Evolutionary conservation across 2,113 vertebrate genomes (phyloP).

Genomic region (Odontesthes bonariensis): DNA sequence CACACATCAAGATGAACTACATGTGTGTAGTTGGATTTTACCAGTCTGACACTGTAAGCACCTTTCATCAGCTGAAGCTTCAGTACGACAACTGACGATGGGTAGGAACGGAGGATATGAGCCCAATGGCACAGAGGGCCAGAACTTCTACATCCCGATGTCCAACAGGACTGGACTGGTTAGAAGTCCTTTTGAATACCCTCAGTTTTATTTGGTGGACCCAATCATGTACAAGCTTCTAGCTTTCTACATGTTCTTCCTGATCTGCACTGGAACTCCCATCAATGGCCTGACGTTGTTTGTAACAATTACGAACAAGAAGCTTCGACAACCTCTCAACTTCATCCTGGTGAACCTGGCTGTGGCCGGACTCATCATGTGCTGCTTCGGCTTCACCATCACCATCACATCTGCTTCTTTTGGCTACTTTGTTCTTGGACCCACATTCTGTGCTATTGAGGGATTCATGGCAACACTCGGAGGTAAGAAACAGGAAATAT

Average conservation of each 20-base stretch:
- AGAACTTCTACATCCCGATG: constrained; percentile 89
- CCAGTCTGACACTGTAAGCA: background rate
- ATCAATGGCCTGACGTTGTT: constrained; percentile 86
- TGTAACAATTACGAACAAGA: constrained; percentile 87
- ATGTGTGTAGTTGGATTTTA: background rate
- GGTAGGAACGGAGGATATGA: constrained; percentile 34
- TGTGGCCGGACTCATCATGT: constrained; percentile 83
- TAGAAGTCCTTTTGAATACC: constrained; percentile 85
- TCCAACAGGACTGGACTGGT: constrained; percentile 88
- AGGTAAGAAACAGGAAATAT: constrained; percentile 52
- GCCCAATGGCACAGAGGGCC: constrained; percentile 85
- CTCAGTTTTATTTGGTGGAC: constrained; percentile 85
- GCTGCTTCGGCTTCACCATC: constrained; percentile 83
- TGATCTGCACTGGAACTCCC: constrained; percentile 85
- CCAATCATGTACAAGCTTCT: constrained; percentile 71
- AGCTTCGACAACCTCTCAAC: constrained; percentile 86
- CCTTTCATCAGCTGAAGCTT: constrained; percentile 5
- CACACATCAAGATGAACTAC: constrained; percentile 3
- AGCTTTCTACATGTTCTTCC: constrained; percentile 86
- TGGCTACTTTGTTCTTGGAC: constrained; percentile 83
- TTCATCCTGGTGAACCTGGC: constrained; percentile 86
- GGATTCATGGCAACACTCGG: constrained; percentile 85
- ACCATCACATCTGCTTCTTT: constrained; percentile 79
- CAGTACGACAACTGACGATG: constrained; percentile 23
- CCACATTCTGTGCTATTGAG: constrained; percentile 73